A percentile compares a stretch with the other conserved stretches of the same genome.
These are phyloP conservation scores for Heteronetta atricapilla DNA, from an alignment of 2,113 vertebrate species.

Conservation along the genomic window DNA sequence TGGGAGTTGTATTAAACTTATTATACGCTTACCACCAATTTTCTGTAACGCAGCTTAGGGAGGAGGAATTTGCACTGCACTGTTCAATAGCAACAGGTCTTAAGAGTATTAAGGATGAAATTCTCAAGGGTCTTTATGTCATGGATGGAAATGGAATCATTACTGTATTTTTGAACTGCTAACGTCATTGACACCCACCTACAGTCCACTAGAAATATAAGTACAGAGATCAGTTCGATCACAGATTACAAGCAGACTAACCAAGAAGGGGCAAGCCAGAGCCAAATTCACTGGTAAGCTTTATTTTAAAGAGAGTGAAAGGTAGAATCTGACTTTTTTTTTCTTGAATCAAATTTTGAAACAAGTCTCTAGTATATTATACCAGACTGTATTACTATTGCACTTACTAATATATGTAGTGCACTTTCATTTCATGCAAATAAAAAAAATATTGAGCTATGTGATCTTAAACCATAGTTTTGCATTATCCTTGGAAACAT, in stretches of 20 bases:
- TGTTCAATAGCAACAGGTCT: conserved; percentile 31
- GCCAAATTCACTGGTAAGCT: conserved; percentile 68
- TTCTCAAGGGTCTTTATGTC: conserved; percentile 66
- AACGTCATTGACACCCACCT: conserved; percentile 73
- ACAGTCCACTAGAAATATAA: conserved; percentile 64
- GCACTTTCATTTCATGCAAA: background rate
- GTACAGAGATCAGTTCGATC: conserved; percentile 29
- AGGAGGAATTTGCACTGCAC: conserved; percentile 5
- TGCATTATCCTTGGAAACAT: background rate
- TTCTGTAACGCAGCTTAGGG: background rate
- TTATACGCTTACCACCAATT: background rate
- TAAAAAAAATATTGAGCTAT: background rate
- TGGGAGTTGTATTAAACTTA: background rate
- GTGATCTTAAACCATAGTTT: background rate
- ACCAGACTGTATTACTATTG: background rate
- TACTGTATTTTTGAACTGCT: conserved; percentile 72
- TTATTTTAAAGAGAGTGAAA: background rate
- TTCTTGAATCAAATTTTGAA: background rate
- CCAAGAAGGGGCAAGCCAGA: conserved; percentile 47
- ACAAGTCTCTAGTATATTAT: background rate
- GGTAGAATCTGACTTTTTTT: background rate
- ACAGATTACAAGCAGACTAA: conserved; percentile 18
- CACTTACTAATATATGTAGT: background rate
- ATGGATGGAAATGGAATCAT: conserved; percentile 69
- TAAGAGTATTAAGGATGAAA: conserved; percentile 36